Conservation (phyloP, 2,888 invertebrate genomes). For the Sinohyriopsis cumingii region DNA sequence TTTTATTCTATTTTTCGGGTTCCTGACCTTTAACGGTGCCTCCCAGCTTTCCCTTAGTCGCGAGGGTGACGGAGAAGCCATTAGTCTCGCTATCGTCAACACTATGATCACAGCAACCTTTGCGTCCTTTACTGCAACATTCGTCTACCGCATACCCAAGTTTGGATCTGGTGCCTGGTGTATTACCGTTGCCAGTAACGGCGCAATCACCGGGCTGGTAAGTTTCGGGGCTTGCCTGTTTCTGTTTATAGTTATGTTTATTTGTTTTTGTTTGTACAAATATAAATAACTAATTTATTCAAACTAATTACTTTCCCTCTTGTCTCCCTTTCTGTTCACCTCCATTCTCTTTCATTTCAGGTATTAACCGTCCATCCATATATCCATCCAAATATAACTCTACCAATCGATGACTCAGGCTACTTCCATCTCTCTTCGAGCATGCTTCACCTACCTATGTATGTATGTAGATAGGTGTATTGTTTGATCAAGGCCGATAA, state of each 20-base stretch:
- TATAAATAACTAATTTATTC: too few relatives aligned
- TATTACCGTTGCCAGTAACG: constrained; percentile 74
- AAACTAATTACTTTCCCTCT: too few relatives aligned
- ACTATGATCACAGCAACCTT: constrained; percentile 74
- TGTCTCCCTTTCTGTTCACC: too few relatives aligned
- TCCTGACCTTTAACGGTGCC: constrained; percentile 76
- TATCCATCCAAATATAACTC: too few relatives aligned
- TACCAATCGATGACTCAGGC: too few relatives aligned
- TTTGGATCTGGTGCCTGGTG: constrained; percentile 69
- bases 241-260: background rate
- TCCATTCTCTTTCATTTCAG: too few relatives aligned
- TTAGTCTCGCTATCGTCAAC: constrained; percentile 73
- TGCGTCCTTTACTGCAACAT: constrained; percentile 71
- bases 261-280: background rate
- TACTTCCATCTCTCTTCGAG: too few relatives aligned
- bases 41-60: constrained; percentile 72
- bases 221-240: background rate
- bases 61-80: constrained; percentile 71
- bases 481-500: too few relatives aligned
- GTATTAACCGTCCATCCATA: too few relatives aligned
- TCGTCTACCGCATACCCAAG: constrained; percentile 55
- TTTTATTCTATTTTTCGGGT: constrained; percentile 75
- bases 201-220: constrained; percentile 73
- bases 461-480: too few relatives aligned
- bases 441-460: too few relatives aligned